Evolutionary conservation across 2,797 vertebrate species (phyloP).

Genomic region (Nyctalus aviator): DNA sequence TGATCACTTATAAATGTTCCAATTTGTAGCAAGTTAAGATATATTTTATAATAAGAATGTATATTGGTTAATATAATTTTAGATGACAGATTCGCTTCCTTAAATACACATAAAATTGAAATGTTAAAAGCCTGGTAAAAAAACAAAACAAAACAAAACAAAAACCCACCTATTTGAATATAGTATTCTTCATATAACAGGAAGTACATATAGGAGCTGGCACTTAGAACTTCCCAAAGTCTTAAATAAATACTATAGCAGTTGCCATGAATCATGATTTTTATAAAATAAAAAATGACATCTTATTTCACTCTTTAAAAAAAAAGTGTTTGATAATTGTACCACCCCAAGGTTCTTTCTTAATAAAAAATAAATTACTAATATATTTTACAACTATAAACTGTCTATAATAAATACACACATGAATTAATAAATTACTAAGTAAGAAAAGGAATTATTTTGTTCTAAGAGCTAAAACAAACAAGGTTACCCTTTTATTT

Average conservation of each 20-base stretch:
- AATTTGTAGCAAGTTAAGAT: neutral
- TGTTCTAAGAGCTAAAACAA: neutral
- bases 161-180: neutral
- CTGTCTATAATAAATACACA: neutral
- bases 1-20: neutral
- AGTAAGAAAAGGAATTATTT: neutral
- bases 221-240: neutral
- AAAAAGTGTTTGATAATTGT: neutral
- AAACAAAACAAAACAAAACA: no score
- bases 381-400: neutral
- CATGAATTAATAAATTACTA: neutral
- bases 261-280: neutral
- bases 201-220: neutral
- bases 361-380: neutral
- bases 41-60: neutral
- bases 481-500: neutral
- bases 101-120: neutral
- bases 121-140: constrained; percentile 6
- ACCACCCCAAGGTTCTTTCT: neutral
- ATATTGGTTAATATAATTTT: neutral
- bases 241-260: neutral
- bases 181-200: neutral
- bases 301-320: neutral
- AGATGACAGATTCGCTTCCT: neutral
- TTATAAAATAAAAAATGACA: neutral